phyloP scores from a whole-genome alignment of 2,797 vertebrate species.

The Spinus pinus region DNA sequence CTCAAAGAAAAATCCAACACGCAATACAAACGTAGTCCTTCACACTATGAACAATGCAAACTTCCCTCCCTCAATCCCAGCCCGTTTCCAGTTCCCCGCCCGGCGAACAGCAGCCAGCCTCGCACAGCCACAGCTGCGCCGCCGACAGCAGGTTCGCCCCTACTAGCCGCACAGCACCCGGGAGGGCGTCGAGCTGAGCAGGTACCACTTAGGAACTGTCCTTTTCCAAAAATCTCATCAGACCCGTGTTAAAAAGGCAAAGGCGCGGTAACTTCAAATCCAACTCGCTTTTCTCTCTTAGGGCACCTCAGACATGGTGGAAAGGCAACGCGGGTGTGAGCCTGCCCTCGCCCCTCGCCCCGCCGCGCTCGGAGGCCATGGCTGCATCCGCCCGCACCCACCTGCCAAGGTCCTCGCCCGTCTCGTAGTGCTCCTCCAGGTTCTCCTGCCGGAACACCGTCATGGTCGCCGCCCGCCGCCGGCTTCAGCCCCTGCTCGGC shows the following conservation, averaged over 20 bases:
- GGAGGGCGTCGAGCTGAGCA: neutral
- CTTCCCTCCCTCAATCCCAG: neutral
- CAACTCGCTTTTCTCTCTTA: neutral
- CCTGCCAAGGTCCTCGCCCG: constrained; percentile 94
- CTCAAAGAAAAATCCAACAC: neutral
- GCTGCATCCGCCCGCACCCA: constrained; percentile 35
- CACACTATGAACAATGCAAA: neutral
- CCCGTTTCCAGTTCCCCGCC: accelerated
- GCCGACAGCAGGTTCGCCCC: neutral
- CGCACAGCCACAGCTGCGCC: neutral
- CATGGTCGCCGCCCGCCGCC: constrained; percentile 74
- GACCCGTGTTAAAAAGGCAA: neutral
- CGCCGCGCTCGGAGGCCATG: neutral
- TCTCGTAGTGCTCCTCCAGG: constrained; percentile 89
- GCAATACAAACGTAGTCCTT: neutral
- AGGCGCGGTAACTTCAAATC: neutral
- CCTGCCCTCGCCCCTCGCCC: neutral
- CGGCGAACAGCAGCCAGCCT: neutral
- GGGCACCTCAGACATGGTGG: too few species aligned
- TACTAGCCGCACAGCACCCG: neutral
- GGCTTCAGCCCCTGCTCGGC: constrained; percentile 62
- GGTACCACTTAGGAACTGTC: neutral
- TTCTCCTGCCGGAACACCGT: constrained; percentile 91
- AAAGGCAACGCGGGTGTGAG: neutral
- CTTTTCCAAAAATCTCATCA: neutral